These are phyloP conservation scores for Leucania comma DNA, from an alignment of 2,888 invertebrate genomes.

Conservation along the genomic window DNA sequence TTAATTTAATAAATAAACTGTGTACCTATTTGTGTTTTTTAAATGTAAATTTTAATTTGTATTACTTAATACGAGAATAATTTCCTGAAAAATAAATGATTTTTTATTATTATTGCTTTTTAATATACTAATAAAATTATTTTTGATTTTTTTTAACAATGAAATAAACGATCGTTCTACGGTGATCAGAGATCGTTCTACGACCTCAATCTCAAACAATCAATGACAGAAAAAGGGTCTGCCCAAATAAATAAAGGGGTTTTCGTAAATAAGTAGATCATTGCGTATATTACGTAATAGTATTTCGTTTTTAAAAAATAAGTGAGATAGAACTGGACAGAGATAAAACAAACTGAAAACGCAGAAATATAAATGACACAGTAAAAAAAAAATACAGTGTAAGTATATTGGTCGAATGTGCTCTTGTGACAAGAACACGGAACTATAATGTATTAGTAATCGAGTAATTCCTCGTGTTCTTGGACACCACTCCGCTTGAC, in stretches of 20 bases:
- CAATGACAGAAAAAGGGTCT: background rate
- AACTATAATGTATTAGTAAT: constrained; percentile 73
- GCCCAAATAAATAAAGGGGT: background rate
- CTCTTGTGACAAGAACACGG: constrained; percentile 68
- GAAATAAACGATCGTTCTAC: no score
- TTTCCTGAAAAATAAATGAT: no score
- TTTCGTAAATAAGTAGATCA: background rate
- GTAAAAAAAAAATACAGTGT: background rate
- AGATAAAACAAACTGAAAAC: background rate
- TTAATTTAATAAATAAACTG: no score
- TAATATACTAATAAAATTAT: no score
- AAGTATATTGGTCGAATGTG: constrained; percentile 29
- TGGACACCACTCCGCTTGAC: constrained; percentile 68
- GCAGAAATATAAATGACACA: background rate
- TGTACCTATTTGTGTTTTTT: no score
- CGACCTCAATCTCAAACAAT: background rate
- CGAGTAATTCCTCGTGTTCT: constrained; percentile 72
- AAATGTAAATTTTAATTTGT: no score
- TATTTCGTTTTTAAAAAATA: background rate
- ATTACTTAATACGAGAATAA: no score
- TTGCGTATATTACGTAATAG: background rate
- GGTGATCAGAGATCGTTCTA: background rate
- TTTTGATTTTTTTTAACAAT: no score
- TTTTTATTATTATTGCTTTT: no score
- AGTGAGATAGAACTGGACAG: background rate